A percentile compares a stretch with the other conserved stretches of the same genome.
These are phyloP conservation scores for Amniataba percoides DNA, from an alignment of 2,797 vertebrate species.

Conservation along the genomic window DNA sequence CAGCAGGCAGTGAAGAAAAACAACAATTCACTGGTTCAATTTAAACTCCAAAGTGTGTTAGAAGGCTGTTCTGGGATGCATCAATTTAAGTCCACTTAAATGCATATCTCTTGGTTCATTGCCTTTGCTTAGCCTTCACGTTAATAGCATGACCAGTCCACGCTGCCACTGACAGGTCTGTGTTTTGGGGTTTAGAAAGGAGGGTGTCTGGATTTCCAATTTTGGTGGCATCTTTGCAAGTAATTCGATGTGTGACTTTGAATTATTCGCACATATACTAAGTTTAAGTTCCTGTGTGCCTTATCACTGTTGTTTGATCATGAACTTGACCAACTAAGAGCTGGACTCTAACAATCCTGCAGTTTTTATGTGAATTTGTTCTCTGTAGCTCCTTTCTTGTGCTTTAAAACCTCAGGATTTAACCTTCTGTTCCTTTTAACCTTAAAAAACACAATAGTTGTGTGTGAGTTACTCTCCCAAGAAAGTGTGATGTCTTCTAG, in stretches of 20 bases:
- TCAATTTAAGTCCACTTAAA: constrained; percentile 7
- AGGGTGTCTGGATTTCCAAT: background rate
- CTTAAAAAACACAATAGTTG: background rate
- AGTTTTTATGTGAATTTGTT: background rate
- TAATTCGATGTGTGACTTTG: background rate
- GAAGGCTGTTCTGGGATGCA: background rate
- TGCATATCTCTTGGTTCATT: constrained; percentile 2
- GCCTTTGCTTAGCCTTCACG: constrained; percentile 3
- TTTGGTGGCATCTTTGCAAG: background rate
- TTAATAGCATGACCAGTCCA: background rate
- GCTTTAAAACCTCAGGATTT: background rate
- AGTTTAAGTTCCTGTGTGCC: background rate
- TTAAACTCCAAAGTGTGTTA: constrained; percentile 17
- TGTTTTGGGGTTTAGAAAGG: background rate
- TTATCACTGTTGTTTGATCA: background rate
- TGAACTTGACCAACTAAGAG: background rate
- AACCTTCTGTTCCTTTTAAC: background rate
- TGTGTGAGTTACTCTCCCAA: background rate
- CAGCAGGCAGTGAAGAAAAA: constrained; percentile 14
- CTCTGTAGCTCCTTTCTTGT: background rate
- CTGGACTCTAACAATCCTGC: background rate
- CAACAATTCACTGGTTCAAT: constrained; percentile 25
- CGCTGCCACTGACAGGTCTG: background rate
- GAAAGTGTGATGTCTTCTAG: background rate
- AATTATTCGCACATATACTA: background rate